These are phyloP conservation scores for Leguminivora glycinivorella DNA, from an alignment of 1,140 invertebrate genomes.

Conservation along the genomic window DNA sequence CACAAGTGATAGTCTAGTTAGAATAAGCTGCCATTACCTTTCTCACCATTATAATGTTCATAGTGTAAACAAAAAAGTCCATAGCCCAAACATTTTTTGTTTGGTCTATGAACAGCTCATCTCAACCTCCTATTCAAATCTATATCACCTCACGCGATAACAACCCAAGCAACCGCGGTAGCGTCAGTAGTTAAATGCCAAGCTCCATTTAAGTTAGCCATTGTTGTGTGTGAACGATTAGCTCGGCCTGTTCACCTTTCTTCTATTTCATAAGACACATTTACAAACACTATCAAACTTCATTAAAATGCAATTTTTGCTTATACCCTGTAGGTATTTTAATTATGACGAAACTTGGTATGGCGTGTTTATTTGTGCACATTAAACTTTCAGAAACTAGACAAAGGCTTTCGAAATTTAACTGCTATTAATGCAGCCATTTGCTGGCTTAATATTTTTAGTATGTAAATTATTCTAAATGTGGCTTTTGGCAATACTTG, in stretches of 20 bases:
- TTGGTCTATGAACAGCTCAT: too few relatives aligned
- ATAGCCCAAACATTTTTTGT: too few relatives aligned
- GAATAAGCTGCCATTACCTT: too few relatives aligned
- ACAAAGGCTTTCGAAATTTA: slow-evolving; percentile 8
- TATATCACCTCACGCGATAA: slow-evolving; percentile 36
- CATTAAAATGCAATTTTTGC: slow-evolving; percentile 8
- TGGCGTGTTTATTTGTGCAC: background rate
- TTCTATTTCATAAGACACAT: slow-evolving; percentile 31
- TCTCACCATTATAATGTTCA: too few relatives aligned
- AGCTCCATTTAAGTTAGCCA: slow-evolving; percentile 54
- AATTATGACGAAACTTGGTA: background rate
- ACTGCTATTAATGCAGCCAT: background rate
- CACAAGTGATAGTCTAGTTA: too few relatives aligned
- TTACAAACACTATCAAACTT: slow-evolving; percentile 21
- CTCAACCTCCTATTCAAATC: slow-evolving; percentile 13
- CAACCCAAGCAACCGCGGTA: slow-evolving; percentile 29
- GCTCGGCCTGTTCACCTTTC: slow-evolving; percentile 48
- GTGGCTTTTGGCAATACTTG: background rate
- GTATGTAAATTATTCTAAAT: slow-evolving; percentile 21
- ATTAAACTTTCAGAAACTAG: slow-evolving; percentile 24
- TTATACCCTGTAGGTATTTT: background rate
- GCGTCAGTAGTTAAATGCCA: slow-evolving; percentile 48
- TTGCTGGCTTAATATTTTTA: slow-evolving; percentile 6
- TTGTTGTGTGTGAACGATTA: slow-evolving; percentile 49
- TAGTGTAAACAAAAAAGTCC: background rate